These are phyloP conservation scores for Platycnemis pennipes DNA, from an alignment of 2,888 invertebrate species.

Conservation along the genomic window DNA sequence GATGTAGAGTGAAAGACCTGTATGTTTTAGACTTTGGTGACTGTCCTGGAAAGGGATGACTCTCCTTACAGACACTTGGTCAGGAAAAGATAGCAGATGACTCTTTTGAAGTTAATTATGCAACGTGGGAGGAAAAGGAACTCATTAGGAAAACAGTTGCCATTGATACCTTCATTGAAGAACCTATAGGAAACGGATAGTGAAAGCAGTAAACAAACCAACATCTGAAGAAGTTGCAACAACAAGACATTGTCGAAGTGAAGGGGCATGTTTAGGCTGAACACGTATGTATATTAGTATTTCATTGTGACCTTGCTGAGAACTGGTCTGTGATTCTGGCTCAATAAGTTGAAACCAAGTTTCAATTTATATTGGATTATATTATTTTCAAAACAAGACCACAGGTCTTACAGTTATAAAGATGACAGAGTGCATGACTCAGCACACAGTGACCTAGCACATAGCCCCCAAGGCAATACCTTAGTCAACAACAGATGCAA, in stretches of 20 bases:
- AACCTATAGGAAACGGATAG: background rate
- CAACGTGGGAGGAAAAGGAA: background rate
- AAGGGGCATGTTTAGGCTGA: background rate
- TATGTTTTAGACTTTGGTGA: background rate
- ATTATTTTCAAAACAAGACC: background rate
- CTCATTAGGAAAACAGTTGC: background rate
- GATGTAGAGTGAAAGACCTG: background rate
- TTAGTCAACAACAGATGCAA: background rate
- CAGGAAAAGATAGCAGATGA: background rate
- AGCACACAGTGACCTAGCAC: too few relatives aligned
- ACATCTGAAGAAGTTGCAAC: background rate
- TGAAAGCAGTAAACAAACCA: background rate
- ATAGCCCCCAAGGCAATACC: too few relatives aligned
- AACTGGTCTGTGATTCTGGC: background rate
- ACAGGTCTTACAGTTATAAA: background rate
- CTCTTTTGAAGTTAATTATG: background rate
- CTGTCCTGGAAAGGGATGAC: background rate
- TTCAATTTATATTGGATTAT: background rate
- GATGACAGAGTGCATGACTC: background rate
- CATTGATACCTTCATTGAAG: background rate
- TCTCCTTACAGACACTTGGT: background rate
- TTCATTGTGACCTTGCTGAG: background rate
- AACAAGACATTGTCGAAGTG: background rate
- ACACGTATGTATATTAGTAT: background rate
- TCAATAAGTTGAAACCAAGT: background rate